Base-by-base conservation (phyloP, 2,797 vertebrate species). In the Helarctos malayanus region DNA sequence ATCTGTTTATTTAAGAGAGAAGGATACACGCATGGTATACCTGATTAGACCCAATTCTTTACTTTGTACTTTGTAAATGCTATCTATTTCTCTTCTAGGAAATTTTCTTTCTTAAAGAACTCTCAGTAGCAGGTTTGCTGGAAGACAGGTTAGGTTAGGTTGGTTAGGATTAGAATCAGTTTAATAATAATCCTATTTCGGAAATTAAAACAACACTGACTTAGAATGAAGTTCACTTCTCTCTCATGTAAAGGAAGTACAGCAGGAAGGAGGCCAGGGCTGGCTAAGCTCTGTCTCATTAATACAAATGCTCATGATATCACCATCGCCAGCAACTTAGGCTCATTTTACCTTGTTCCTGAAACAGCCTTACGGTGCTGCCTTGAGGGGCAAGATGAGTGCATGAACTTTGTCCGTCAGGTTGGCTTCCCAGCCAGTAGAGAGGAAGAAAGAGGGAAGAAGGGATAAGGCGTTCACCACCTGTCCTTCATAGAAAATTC, bases 151-250 rank as follows among this genome's bases (percentile, higher is more conserved):
- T 68, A 35, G 65, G 18, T 35, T n/a, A 68, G 65, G n/a, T 95
- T 61, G 16, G 14, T 68, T 83, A 52, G 76, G 35, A 83, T 94
- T 92, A 25, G 9, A 85, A 82, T 90, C 47, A 3, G 32, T 54
- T 80, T 87, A n/a, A n/a, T 81, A 61, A 85, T 47, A 52, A 59
- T 85, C 13, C 41, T 65, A 3, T 84, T 94, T 78, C 88, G 52
- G 81, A 94, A 63, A 90, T 90, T 65, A 68, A 87, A 59, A 35
- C 18, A 71, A 63, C 11, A 79, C 27, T 41, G 47, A 49, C 21
- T 81, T 91, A 81, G n/a, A 92, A 92, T 57, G 15, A 88, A 21
- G 25, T 54, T 84, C 68, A 13, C 32, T 87, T 87, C 56, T 92
- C 7, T 56, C 4, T 76, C 3, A 41, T 18, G 14, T 63, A 49